These are phyloP conservation scores for Camponotus pennsylvanicus DNA, from an alignment of 1,140 invertebrate genomes.

Conservation along the genomic window DNA sequence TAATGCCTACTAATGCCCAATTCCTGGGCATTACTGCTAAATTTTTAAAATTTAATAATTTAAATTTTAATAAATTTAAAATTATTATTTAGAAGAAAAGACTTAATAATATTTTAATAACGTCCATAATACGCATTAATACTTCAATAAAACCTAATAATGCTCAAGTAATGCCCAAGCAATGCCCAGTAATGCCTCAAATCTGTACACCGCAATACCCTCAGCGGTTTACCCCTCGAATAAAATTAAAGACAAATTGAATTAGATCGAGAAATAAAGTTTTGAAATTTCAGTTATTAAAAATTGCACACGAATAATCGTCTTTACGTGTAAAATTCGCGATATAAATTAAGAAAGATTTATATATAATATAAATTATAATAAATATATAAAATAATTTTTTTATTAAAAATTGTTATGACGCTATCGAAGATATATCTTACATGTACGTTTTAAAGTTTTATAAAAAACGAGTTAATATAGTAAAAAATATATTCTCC, in stretches of 20 bases:
- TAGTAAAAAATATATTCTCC: neutral
- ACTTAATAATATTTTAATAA: no score
- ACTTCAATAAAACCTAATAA: no score
- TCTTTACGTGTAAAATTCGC: neutral
- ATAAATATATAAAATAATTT: neutral
- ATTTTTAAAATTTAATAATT: no score
- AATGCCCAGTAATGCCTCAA: no score
- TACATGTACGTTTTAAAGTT: neutral
- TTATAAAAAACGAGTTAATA: neutral
- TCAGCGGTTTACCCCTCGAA: no score
- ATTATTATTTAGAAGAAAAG: no score
- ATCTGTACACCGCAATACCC: no score
- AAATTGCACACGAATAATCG: neutral
- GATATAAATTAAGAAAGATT: neutral
- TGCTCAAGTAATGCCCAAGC: no score
- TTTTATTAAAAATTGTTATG: neutral
- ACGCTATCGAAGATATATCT: neutral
- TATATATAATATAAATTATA: neutral
- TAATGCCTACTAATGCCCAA: no score
- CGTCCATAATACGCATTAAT: no score
- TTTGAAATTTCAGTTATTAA: neutral
- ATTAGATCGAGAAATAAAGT: constrained; percentile 6
- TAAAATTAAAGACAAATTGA: constrained; percentile 25
- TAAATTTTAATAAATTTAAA: no score
- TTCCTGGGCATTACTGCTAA: no score